Evolutionary conservation across 2,113 vertebrate species (phyloP), one percentile per base, ranked within the genome.

Genomic region (Xiphophorus maculatus): DNA sequence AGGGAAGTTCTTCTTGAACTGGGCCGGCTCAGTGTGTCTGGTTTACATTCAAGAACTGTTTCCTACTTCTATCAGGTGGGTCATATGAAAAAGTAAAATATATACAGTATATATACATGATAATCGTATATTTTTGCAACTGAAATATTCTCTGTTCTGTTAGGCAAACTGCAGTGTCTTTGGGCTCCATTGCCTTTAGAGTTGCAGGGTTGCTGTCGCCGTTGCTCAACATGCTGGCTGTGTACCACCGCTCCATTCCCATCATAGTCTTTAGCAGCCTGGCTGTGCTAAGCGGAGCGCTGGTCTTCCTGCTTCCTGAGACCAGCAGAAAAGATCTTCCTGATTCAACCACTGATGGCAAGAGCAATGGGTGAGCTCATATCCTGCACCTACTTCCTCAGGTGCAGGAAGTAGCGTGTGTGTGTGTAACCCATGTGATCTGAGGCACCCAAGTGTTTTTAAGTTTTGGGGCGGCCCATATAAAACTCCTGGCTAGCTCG

Each of bases 91-190:
- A 32, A 9, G 30, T 63, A 32, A 4, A 63, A 28, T 28, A 28
- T 28, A 28, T 28, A 28, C 27, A 1, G 27, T 28, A 28, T 28
- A 28, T 28, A 28, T 28, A 25, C 2, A 63, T 1, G 8, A 58
- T 58, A 3, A 58, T 25, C 33, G 0, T 17, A 28, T n/a, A 22
- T 69, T 14, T 60, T 15, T 82, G 3, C 51, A 25, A 58, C 7
- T 25, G 10, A 58, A 25, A 71, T 51, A 22, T 65, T 3, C 63
- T 32, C 33, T 5, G 10, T 5, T 60, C 71, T 5, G 58, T 0
- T 86, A 96, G 96, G 89, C 96, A 95, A 83, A 94, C 88, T 0
- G 94, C 94, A 3, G 76, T 93, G 69, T 96, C 95, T 3, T 54
- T 96, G 44, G 92, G 92, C 48, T 88, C 92, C 3, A 89, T 92